Percentiles rank a stretch among this genome's conserved stretches.
Conservation (phyloP, 2,888 invertebrate species). For the Polyommatus iphigenia region DNA sequence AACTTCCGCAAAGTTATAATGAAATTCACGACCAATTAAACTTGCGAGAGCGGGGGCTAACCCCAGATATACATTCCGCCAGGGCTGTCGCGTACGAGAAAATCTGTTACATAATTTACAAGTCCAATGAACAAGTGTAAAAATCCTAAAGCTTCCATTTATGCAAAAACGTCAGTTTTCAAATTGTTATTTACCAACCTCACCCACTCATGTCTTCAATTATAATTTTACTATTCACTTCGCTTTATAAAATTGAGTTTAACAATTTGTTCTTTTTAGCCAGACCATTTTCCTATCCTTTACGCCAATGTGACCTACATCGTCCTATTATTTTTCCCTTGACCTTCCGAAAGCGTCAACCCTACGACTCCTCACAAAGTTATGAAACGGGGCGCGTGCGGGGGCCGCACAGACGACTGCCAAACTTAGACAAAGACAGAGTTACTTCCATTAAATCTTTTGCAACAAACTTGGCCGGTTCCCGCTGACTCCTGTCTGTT, state of each 20-base stretch:
- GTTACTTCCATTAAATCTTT: constrained; percentile 79
- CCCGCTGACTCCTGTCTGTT: constrained; percentile 60
- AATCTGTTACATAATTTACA: background rate
- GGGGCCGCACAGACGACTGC: constrained; percentile 59
- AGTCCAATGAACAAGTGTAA: background rate
- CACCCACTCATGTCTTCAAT: too few species aligned
- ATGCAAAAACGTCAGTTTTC: too few species aligned
- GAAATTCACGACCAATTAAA: constrained; percentile 80
- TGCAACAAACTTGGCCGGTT: constrained; percentile 68
- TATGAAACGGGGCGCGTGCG: constrained; percentile 56
- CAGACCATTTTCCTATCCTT: background rate
- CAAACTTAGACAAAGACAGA: constrained; percentile 75
- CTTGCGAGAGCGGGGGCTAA: constrained; percentile 73
- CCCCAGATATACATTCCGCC: constrained; percentile 70
- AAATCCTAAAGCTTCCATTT: too few species aligned
- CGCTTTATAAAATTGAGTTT: too few species aligned
- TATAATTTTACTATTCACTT: too few species aligned
- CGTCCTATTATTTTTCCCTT: background rate
- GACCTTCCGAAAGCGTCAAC: constrained; percentile 44
- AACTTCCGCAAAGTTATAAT: constrained; percentile 67
- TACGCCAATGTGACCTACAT: background rate
- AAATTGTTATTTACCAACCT: too few species aligned
- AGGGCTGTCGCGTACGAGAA: constrained; percentile 52
- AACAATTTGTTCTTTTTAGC: too few species aligned
- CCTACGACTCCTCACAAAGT: constrained; percentile 55